These are phyloP conservation scores for Bufo bufo DNA, from an alignment of 2,113 vertebrate species.

Conservation along the genomic window DNA sequence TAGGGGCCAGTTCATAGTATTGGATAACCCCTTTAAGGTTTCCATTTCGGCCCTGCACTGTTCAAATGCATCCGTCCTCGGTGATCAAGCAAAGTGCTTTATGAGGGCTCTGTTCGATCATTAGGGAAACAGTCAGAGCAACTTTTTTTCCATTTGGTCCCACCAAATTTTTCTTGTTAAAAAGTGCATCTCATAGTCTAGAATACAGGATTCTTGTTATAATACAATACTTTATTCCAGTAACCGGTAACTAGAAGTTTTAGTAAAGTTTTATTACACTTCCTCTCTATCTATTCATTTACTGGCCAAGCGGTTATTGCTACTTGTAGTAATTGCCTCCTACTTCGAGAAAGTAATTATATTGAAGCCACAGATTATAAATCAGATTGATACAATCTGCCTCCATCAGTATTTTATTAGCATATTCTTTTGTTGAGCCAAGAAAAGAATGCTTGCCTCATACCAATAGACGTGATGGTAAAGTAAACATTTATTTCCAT, in stretches of 20 bases:
- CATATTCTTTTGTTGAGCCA: slow-evolving; percentile 29
- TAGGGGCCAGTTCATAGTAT: no score
- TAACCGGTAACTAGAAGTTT: not conserved
- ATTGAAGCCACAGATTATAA: slow-evolving; percentile 47
- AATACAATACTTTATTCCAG: not conserved
- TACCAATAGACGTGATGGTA: slow-evolving; percentile 1
- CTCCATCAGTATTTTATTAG: slow-evolving; percentile 42
- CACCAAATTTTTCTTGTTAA: no score
- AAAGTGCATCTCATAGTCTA: no score
- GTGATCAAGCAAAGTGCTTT: no score
- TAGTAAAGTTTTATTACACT: not conserved
- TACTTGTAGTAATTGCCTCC: slow-evolving; percentile 40
- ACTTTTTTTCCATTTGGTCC: no score
- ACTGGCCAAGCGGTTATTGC: not conserved
- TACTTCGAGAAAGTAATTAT: slow-evolving; percentile 22
- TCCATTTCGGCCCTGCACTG: no score
- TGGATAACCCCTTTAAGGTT: no score
- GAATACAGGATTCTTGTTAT: not conserved
- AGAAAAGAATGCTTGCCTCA: slow-evolving; percentile 1
- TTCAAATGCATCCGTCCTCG: no score
- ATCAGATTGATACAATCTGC: slow-evolving; percentile 55
- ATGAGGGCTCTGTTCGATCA: no score
- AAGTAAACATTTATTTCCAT: slow-evolving; percentile 37
- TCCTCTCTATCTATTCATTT: not conserved
- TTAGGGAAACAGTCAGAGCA: no score